Conservation (phyloP, 2,888 invertebrate species). For the Choristoneura rosaceana region DNA sequence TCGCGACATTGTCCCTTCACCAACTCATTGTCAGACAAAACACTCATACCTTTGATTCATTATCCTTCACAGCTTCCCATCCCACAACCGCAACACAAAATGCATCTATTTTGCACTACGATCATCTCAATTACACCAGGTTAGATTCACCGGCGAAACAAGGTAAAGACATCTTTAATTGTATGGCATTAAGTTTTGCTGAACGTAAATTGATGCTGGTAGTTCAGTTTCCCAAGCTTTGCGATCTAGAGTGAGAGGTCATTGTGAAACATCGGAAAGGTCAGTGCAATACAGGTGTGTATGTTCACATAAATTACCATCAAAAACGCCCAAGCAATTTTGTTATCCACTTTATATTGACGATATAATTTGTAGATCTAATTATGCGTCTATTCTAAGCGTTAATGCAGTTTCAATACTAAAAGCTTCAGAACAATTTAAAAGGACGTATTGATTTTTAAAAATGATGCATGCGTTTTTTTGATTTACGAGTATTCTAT, state of each 20-base stretch:
- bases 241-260: slow-evolving; percentile 60
- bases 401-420: background rate
- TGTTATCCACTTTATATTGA: slow-evolving; percentile 11
- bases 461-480: no score
- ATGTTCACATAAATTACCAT: slow-evolving; percentile 38
- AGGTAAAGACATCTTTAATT: slow-evolving; percentile 24
- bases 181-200: slow-evolving; percentile 29
- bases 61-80: slow-evolving; percentile 35
- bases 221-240: slow-evolving; percentile 47
- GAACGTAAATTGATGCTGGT: slow-evolving; percentile 43
- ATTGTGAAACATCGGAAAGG: slow-evolving; percentile 66
- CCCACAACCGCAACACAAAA: slow-evolving; percentile 12
- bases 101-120: slow-evolving; percentile 18
- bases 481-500: no score
- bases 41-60: background rate
- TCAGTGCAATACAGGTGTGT: slow-evolving; percentile 50
- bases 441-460: background rate
- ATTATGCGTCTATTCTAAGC: slow-evolving; percentile 8
- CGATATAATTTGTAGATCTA: slow-evolving; percentile 21
- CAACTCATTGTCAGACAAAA: slow-evolving; percentile 57
- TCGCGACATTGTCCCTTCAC: slow-evolving; percentile 47
- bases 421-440: background rate
- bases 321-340: slow-evolving; percentile 32
- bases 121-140: slow-evolving; percentile 12
- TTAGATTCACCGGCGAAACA: background rate